Evolutionary conservation across 2,888 invertebrate species (phyloP), one percentile per base, ranked within the genome.

Genomic region (Heliothis peltigera): DNA sequence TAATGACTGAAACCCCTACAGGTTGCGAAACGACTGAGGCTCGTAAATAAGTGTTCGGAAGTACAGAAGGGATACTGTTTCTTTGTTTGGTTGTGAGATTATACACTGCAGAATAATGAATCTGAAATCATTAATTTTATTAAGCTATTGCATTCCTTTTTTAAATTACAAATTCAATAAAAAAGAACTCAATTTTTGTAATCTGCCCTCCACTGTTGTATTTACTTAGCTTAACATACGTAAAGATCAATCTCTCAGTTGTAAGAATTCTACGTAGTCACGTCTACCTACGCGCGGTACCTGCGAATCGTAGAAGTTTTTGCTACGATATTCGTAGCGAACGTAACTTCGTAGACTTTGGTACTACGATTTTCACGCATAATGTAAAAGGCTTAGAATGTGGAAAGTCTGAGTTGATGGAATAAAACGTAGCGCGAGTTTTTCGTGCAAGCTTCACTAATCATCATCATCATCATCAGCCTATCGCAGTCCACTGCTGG

Each of bases 1-100:
- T 84, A 85, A 85, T 82, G 84, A 80, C 80, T 81, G 70, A 58
- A 73, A 81, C 79, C 73, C 77, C 79, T 73, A 70, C 73, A 73
- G 61, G 59, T 71, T 64, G 65, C 15, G 61, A 65, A 62, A 22
- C 32, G 62, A 70, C 68, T 17, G 59, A 49, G 57, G 51, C 46
- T 75, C 54, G 75, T 73, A 79, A 81, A 79, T 77, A 79, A 64
- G 43, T 64, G 59, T 55, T 51, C 21, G 22, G 32, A 48, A 62
- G 55, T 58, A 22, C 25, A 44, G 22, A 5, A 46, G 1, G 12
- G 46, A 47, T 54, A 43, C 12, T 47, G 42, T 51, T 52, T 4
- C 51, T 56, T 32, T 42, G 18, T 52, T 47, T 43, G 12, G 47
- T 47, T 21, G 39, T 39, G 1, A 10, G 10, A n/a, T 39, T 10